phyloP scores from a whole-genome alignment of 92 coral and sea anemone genomes.

The Siderastrea siderea region DNA sequence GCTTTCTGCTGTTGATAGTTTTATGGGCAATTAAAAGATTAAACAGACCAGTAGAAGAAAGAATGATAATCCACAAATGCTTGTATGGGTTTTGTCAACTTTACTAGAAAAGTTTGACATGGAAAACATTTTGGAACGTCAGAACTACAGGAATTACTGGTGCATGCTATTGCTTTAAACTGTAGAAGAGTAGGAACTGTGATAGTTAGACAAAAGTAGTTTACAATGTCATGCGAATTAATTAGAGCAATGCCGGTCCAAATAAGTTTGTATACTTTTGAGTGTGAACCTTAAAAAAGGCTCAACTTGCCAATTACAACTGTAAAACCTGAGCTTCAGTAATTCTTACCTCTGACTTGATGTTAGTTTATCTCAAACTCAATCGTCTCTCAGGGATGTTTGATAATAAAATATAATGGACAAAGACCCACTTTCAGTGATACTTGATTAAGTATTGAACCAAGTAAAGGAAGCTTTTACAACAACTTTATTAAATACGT shows the following conservation, averaged over 20 bases:
- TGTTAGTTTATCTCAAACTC: too few relatives aligned
- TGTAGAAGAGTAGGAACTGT: neutral
- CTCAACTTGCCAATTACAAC: too few relatives aligned
- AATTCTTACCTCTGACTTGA: too few relatives aligned
- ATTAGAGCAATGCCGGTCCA: neutral
- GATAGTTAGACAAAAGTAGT: neutral
- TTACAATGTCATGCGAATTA: neutral
- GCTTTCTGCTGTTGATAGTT: neutral
- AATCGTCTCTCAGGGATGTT: too few relatives aligned
- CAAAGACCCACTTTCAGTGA: too few relatives aligned
- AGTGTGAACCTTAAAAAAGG: too few relatives aligned
- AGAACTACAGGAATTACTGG: neutral
- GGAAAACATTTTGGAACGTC: neutral
- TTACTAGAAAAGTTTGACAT: neutral
- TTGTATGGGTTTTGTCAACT: constrained; percentile 3
- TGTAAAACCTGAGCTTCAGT: too few relatives aligned
- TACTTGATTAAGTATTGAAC: too few relatives aligned
- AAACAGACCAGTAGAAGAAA: neutral
- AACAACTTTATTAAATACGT: too few relatives aligned
- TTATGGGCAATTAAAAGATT: constrained; percentile 34
- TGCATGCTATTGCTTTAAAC: neutral
- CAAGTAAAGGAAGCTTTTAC: too few relatives aligned
- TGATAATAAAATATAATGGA: too few relatives aligned
- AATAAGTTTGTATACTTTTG: neutral
- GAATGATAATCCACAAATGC: constrained; percentile 19